Evolutionary conservation across 2,113 vertebrate species (phyloP), one percentile per base, ranked within the genome.

Genomic region (Tetrao urogallus): DNA sequence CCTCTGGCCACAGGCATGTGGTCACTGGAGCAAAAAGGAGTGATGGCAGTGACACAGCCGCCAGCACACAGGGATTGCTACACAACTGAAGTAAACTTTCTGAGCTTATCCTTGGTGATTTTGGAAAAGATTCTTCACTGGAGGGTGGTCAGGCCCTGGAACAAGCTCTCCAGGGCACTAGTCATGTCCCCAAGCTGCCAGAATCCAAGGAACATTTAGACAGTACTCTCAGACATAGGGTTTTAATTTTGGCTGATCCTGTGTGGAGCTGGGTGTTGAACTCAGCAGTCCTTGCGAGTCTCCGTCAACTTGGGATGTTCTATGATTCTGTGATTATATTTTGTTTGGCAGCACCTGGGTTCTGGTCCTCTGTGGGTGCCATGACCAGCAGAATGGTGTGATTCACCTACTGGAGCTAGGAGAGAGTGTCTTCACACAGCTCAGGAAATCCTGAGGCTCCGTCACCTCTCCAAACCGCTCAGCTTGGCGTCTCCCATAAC

Each of bases 11-110:
- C 5, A 13, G 38, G 15, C 38, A 42, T 0, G 0, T 14, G 36
- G 36, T 14, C 8, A 1, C 52, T 34, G 54, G 24, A 50, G 67
- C 24, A 50, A 34, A 58, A 80, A 4, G 4, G 5, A 3, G 64
- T 19, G 67, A 73, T 47, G 57, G 25, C 34, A 8, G 81, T 47
- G 61, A 17, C 32, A 8, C 0, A 5, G 63, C 42, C 42, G 32
- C 38, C 40, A 13, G 38, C 5, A 0, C 1, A 0, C 2, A 0
- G 1, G 1, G 30, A 4, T 61, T 18, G 7, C 30, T 64, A 1
- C 1, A 7, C 10, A 2, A 2, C 28, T 21, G 5, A 6, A 43
- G 19, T 11, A 50, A 42, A 20, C 20, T 3, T 94, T 42, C 64
- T 54, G 48, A 50, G 17, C 30, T 70, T 27, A 82, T 40, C 30